Evolutionary conservation across 1,140 invertebrate species (phyloP).

Genomic region (Ostrea edulis): DNA sequence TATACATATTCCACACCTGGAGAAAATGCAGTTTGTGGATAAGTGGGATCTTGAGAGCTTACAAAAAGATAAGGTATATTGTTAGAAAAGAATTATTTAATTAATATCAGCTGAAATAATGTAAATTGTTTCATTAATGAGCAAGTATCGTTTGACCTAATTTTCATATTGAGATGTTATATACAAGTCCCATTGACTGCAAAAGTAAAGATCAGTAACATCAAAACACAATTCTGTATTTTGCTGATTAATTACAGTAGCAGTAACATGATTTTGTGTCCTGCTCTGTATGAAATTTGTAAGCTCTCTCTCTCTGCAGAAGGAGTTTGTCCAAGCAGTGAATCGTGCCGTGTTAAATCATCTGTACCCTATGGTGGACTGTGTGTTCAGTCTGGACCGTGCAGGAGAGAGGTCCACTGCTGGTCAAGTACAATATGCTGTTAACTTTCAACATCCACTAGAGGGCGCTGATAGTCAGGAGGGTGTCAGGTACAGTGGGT

Average conservation of each 20-base stretch:
- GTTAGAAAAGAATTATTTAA: background rate
- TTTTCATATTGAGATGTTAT: no score
- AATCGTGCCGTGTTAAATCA: background rate
- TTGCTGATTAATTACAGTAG: no score
- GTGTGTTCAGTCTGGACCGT: background rate
- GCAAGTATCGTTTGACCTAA: no score
- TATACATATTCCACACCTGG: constrained; percentile 1
- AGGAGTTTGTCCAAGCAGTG: background rate
- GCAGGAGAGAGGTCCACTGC: background rate
- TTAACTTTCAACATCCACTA: background rate
- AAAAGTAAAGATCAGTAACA: no score
- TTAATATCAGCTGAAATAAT: no score
- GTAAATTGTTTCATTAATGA: no score
- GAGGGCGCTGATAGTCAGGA: background rate
- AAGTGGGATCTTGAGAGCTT: constrained; percentile 1
- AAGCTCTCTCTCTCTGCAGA: background rate
- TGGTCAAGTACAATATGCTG: background rate
- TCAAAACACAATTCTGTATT: no score
- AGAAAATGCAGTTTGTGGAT: constrained; percentile 19
- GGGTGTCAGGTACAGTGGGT: background rate
- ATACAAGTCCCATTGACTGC: no score
- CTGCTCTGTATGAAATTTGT: no score
- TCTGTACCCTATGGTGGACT: background rate
- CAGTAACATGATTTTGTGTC: no score
- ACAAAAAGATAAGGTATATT: constrained; percentile 1